Conservation (phyloP, 2,113 vertebrate species). For the Macrotus californicus region DNA sequence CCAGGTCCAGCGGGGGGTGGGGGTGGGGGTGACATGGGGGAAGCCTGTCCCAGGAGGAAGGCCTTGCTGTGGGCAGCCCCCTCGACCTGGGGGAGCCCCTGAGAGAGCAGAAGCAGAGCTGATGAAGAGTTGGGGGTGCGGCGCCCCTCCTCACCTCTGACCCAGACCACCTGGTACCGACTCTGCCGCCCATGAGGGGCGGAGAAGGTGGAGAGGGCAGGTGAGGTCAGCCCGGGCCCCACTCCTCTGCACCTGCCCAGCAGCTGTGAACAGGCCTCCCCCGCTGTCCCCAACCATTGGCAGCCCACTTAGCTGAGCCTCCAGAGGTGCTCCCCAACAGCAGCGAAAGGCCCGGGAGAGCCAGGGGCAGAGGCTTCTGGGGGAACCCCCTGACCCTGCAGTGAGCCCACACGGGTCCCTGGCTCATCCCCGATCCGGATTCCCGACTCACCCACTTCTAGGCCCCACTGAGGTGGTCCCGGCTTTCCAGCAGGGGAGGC, state of each 20-base stretch:
- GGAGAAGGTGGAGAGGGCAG: neutral
- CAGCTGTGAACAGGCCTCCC: neutral
- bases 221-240: neutral
- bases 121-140: accelerated
- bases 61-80: too few species aligned
- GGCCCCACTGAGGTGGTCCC: neutral
- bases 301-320: neutral
- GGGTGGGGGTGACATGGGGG: too few species aligned
- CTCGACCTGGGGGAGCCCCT: neutral
- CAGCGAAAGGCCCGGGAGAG: neutral
- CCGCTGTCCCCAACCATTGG: neutral
- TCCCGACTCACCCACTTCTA: neutral
- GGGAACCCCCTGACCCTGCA: neutral
- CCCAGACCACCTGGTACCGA: neutral
- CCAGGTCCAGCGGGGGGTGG: neutral
- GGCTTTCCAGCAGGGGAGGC: neutral
- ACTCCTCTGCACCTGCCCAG: neutral
- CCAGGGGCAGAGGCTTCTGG: neutral
- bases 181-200: neutral
- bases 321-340: neutral
- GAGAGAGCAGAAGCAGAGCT: too few species aligned
- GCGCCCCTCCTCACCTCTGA: neutral
- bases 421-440: accelerated
- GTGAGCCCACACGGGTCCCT: neutral
- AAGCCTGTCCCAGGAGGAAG: accelerated